phyloP scores from a whole-genome alignment of 1,140 invertebrate species.

The Monomorium pharaonis region DNA sequence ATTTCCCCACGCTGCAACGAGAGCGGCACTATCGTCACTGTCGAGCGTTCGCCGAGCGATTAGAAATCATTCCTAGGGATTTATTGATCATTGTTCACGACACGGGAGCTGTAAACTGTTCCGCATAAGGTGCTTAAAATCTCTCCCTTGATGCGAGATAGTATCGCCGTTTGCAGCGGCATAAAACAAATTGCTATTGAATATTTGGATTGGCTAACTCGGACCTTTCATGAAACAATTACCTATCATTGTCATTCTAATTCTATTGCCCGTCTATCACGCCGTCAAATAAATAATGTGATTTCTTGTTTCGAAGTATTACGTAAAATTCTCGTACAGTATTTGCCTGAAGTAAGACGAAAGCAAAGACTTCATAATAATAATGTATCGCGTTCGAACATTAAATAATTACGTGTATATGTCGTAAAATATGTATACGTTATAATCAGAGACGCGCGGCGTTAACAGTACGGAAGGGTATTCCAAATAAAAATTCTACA shows the following conservation, averaged over 20 bases:
- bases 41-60: not conserved
- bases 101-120: conserved; percentile 23
- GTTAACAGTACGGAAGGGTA: not conserved
- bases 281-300: not conserved
- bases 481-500: not conserved
- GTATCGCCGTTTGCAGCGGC: not conserved
- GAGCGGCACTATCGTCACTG: conserved; percentile 4
- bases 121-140: conserved; percentile 31
- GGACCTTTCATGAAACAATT: conserved; percentile 33
- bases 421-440: not conserved
- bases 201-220: conserved; percentile 26
- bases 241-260: not conserved
- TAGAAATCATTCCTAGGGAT: conserved; percentile 43
- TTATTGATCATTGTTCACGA: conserved; percentile 48
- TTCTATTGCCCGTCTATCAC: conserved; percentile 20
- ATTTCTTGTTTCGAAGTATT: not conserved
- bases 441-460: not conserved
- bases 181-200: conserved; percentile 42
- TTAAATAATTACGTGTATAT: not conserved
- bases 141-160: not conserved
- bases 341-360: not conserved
- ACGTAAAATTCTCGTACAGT: not conserved
- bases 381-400: not conserved
- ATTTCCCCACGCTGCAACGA: not conserved
- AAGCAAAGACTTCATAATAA: not conserved